Base-by-base conservation (phyloP, 1,140 invertebrate species). In the Arion vulgaris region DNA sequence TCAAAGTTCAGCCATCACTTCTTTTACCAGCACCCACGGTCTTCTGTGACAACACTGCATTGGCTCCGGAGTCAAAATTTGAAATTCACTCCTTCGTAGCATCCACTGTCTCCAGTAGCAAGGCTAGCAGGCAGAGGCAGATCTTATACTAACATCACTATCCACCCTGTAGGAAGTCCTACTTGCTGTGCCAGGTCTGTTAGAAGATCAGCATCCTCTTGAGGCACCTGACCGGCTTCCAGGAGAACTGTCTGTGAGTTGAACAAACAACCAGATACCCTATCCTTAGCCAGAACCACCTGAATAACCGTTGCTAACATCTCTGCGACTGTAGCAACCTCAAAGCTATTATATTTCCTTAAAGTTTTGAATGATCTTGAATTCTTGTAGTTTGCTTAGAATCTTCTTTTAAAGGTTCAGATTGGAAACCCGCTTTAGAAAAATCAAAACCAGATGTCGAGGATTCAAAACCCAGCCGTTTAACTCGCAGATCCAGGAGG, bases 91-190 rank as follows among this genome's bases (percentile, higher is more conserved):
- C 53, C 49, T 80, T 80, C 1, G n/a, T 68, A 80, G 41, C 62
- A 72, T 4, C 62, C 78, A 62, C 80, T 81, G 36, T 81, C 80
- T 36, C 45, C 71, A 38, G 80, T 81, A 19, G 26, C 41, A 5
- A 73, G 49, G 41, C 80, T 81, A n/a, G 23, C 74, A 49, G 9
- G 4, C 51, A 36, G 71, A 74, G 1, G 45, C 45, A 1, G 78
- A 80, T 32, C n/a, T 23, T n/a, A 80, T 49, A 28, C 78, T 80
- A 34, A 45, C 71, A 74, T 81, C 80, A 81, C 80, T 81, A 71
- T 81, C 80, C 51, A 38, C 45, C 26, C 80, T 32, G 34, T 53
- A 81, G 15, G 80, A 81, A 0, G 80, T 45, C 36, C 80, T 62
- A 32, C 80, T 81, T 1, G 80, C 45, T 7, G 71, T 45, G 4